These are phyloP conservation scores for Luperina nickerlii DNA, from an alignment of 2,888 invertebrate species.

Conservation along the genomic window DNA sequence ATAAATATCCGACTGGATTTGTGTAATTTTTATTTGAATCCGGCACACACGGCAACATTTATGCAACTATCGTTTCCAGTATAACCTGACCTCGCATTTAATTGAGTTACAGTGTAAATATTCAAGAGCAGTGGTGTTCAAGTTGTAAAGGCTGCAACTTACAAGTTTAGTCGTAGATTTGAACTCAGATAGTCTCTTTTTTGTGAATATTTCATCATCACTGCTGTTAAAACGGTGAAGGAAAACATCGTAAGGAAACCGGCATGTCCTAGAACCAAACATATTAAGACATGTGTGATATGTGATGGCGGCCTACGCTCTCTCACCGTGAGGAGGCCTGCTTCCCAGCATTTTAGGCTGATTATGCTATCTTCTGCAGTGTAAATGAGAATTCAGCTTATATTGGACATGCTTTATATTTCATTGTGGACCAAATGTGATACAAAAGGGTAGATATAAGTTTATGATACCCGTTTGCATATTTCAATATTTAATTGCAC, in stretches of 20 bases:
- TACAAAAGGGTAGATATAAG: slow-evolving; percentile 37
- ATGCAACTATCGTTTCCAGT: neutral
- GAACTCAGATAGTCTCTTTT: neutral
- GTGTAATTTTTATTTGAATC: slow-evolving; percentile 55
- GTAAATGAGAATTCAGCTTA: neutral
- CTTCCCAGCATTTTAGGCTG: neutral
- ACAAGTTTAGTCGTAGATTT: neutral
- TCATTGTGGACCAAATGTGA: slow-evolving; percentile 20
- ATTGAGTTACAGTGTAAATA: neutral
- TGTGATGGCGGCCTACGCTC: neutral
- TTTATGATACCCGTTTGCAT: slow-evolving; percentile 62
- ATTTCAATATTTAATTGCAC: slow-evolving; percentile 58
- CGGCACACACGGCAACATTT: neutral
- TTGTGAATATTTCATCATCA: neutral
- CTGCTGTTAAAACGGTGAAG: neutral
- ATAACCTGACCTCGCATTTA: neutral
- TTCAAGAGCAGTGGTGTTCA: too few species aligned
- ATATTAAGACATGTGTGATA: neutral
- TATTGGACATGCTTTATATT: neutral
- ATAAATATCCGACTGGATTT: slow-evolving; percentile 49
- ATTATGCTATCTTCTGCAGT: neutral
- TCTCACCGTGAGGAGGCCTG: neutral
- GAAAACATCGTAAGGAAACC: neutral
- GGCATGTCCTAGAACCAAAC: neutral
- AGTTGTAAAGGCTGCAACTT: too few species aligned